Evolutionary conservation across 2,113 vertebrate genomes (phyloP), one percentile per base, ranked within the genome.

Genomic region (Takifugu flavidus): DNA sequence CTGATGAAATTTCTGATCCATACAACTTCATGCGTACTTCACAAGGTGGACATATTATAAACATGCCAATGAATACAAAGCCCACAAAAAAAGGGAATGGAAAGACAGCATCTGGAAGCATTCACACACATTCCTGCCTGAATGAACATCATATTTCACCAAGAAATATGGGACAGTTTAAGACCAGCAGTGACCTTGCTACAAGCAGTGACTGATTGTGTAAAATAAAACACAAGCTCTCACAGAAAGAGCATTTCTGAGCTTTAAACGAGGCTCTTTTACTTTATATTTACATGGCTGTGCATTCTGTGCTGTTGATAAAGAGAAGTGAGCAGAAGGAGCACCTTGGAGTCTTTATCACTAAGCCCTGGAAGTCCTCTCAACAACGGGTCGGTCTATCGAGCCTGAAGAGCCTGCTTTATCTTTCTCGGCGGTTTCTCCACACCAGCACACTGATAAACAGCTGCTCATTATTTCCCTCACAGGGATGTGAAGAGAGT

Each of bases 101-200:
- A 74, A 70, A 61, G 59, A 68, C 57, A 75, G 62, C 88, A 90
- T 85, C 84, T 89, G 85, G 88, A 79, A 87, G 63, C 63, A 67
- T 77, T 91, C 89, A 52, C 39, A 54, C 62, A 46, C 72, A 82
- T 82, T 88, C 82, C 85, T 61, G 45, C 61, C 78, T 47, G 45
- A 45, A 47, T 65, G 85, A 80, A 79, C 75, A 75, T 46, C 59
- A 76, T 78, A 82, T 74, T 83, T 86, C 77, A 78, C 25, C 3
- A 5, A 57, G 74, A 75, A 79, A 83, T 65, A 83, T 75, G 72
- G 59, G 55, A 56, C 64, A 51, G 53, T 34, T 80, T 57, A 42
- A 42, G 42, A 68, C 59, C 59, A 67, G 10, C 59, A 67, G 10
- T 72, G 81, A 83, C 79, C 80, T 77, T 67, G 53, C 45, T 78